phyloP scores from a whole-genome alignment of 2,888 invertebrate genomes.

The Latrodectus hesperus region DNA sequence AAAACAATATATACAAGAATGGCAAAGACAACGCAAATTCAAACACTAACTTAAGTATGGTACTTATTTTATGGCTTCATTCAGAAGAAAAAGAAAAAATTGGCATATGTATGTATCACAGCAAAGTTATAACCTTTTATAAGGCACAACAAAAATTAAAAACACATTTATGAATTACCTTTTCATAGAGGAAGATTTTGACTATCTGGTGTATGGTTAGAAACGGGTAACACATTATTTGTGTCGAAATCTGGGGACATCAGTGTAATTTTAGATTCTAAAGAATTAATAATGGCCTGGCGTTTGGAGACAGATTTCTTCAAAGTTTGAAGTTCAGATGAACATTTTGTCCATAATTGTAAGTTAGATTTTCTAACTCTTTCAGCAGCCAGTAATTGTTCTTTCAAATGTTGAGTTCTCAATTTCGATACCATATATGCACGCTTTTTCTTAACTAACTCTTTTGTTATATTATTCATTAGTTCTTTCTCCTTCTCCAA shows the following conservation, averaged over 20 bases:
- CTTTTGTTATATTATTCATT: constrained; percentile 11
- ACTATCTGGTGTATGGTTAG: background rate
- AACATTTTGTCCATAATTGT: constrained; percentile 24
- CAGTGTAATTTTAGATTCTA: constrained; percentile 13
- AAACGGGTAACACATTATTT: background rate
- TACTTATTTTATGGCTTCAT: too few species aligned
- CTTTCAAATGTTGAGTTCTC: constrained; percentile 39
- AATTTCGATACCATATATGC: constrained; percentile 41
- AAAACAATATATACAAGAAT: too few species aligned
- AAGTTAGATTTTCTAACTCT: constrained; percentile 31
- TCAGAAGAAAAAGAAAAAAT: background rate
- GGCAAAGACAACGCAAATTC: too few species aligned
- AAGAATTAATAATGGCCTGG: constrained; percentile 6
- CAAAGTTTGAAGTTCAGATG: constrained; percentile 17
- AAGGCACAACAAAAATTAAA: background rate
- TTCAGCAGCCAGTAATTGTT: constrained; percentile 46
- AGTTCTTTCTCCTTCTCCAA: constrained; percentile 26
- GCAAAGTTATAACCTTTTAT: background rate
- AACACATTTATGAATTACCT: too few species aligned
- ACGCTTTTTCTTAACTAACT: constrained; percentile 6
- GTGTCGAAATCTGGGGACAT: background rate
- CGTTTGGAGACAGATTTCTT: constrained; percentile 29
- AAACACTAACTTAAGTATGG: too few species aligned
- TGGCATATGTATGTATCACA: background rate
- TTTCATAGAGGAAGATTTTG: too few species aligned